phyloP scores from a whole-genome alignment of 2,797 vertebrate species.

The Pangasius larnaudii region DNA sequence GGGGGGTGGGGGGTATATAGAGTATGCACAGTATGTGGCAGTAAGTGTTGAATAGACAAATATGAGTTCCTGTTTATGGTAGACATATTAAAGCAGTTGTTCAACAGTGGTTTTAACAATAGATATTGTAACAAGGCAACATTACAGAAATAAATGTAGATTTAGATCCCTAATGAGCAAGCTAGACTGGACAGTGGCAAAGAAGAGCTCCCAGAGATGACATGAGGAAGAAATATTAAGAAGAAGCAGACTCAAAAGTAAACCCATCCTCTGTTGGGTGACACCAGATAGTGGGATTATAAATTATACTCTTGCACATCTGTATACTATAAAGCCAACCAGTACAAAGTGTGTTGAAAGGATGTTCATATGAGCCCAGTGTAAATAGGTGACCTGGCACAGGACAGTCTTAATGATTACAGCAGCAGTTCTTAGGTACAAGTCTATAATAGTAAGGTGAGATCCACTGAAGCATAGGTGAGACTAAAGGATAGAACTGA shows the following conservation, averaged over 20 bases:
- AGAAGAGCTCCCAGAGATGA: neutral
- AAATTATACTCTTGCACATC: neutral
- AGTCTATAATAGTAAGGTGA: neutral
- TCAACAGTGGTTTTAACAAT: neutral
- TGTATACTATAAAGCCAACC: neutral
- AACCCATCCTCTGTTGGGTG: neutral
- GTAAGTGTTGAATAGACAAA: conserved; percentile 6
- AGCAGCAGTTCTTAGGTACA: neutral
- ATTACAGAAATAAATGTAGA: neutral
- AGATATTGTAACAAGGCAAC: neutral
- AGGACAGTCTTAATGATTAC: neutral
- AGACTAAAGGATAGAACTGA: neutral
- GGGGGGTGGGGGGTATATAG: neutral
- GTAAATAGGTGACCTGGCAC: neutral
- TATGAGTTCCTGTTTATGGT: neutral
- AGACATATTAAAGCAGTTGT: neutral
- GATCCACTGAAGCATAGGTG: neutral
- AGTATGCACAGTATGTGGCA: neutral
- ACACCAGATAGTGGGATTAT: neutral
- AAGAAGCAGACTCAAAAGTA: neutral
- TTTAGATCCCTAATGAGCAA: neutral
- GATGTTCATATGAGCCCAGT: neutral
- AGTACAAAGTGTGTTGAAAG: neutral
- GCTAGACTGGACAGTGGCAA: too few species aligned
- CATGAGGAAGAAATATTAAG: neutral